phyloP scores from a whole-genome alignment of 1,140 invertebrate species.

The Dryas iulia region DNA sequence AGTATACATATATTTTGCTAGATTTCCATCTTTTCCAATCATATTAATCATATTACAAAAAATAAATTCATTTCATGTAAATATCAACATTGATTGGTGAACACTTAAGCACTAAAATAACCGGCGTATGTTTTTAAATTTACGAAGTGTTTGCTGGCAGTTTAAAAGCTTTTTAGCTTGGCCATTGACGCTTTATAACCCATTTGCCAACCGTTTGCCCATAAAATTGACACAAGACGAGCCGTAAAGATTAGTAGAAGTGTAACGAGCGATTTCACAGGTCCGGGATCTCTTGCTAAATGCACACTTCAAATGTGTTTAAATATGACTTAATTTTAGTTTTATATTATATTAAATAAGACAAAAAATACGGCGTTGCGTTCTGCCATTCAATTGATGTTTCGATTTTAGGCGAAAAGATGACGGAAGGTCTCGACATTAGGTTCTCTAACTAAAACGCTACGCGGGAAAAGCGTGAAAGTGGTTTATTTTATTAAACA shows the following conservation, averaged over 20 bases:
- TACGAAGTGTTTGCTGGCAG: conserved; percentile 41
- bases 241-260: conserved; percentile 57
- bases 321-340: not conserved
- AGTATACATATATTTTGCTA: too few species aligned
- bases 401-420: too few species aligned
- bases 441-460: too few species aligned
- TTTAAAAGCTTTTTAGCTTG: conserved; percentile 52
- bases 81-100: not conserved
- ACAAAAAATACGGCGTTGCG: not conserved
- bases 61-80: not conserved
- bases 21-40: too few species aligned
- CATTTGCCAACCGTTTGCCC: conserved; percentile 58
- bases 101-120: not conserved
- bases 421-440: too few species aligned
- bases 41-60: too few species aligned
- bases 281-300: not conserved
- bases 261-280: conserved; percentile 24
- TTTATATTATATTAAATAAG: not conserved
- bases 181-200: conserved; percentile 46
- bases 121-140: conserved; percentile 18
- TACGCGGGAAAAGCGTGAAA: too few species aligned
- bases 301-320: not conserved
- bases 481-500: too few species aligned
- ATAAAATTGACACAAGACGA: conserved; percentile 60
- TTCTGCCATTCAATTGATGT: too few species aligned